Percentiles rank a stretch among this genome's conserved stretches.
Evolutionary conservation across 2,113 vertebrate species (phyloP).

Genomic region (Bettongia penicillata): DNA sequence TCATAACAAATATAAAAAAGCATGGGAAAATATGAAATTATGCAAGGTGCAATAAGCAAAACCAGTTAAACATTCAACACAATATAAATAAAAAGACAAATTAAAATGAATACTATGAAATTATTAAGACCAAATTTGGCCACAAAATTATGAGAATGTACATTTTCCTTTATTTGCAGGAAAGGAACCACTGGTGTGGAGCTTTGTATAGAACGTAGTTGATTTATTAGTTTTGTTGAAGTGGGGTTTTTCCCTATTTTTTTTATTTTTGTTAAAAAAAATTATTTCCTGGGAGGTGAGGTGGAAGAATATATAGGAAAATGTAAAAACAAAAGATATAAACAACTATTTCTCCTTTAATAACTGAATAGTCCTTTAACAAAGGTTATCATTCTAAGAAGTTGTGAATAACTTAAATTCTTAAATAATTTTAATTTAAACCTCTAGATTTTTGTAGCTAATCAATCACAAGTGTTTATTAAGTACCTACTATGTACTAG

Average conservation of each 20-base stretch:
- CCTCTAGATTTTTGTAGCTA: neutral
- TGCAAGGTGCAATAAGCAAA: neutral
- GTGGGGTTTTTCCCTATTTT: no score
- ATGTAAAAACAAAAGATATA: neutral
- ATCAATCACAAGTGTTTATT: neutral
- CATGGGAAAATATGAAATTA: neutral
- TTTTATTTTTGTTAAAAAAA: neutral
- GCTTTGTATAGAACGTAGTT: neutral
- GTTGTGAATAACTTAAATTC: neutral
- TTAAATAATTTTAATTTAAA: neutral
- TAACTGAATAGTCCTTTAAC: neutral
- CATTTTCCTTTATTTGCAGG: neutral
- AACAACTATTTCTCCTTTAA: neutral
- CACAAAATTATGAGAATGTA: neutral
- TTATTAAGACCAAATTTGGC: neutral
- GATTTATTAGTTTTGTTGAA: neutral
- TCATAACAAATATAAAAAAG: neutral
- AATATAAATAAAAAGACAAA: neutral
- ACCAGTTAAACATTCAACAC: neutral
- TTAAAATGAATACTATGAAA: neutral
- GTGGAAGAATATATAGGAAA: neutral
- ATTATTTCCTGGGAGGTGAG: neutral
- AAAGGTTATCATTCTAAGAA: neutral
- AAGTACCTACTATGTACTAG: neutral
- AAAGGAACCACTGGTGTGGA: neutral